Evolutionary conservation across 2,797 vertebrate genomes (phyloP).

Genomic region (Oceanodroma leucorhoa): DNA sequence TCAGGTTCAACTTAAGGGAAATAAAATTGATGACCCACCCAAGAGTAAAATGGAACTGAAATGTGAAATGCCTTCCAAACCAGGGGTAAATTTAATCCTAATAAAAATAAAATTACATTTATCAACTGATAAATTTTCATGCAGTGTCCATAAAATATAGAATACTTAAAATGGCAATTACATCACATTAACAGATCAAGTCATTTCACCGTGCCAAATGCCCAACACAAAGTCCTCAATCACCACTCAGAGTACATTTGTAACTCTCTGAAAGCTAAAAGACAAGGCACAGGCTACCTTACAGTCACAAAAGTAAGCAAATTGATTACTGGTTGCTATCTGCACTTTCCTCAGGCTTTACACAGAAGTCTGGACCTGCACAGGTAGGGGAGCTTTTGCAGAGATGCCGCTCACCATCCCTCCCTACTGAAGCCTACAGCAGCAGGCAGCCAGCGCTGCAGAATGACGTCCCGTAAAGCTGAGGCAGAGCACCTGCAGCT

Average conservation of each 20-base stretch:
- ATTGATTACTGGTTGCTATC: not conserved
- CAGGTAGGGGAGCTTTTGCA: not conserved
- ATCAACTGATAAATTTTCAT: not conserved
- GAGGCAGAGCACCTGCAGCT: not conserved
- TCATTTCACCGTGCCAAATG: not conserved
- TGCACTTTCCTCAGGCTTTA: not conserved
- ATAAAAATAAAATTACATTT: not conserved
- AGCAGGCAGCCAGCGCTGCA: not conserved
- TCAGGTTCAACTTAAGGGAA: not conserved
- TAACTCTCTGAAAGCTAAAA: not conserved
- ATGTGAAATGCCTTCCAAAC: not conserved
- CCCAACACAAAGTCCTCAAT: not conserved
- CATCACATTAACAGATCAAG: not conserved
- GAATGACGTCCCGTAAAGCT: not conserved
- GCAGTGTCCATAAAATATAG: not conserved
- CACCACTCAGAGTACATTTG: not conserved
- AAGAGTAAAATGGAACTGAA: not conserved
- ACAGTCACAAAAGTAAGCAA: not conserved
- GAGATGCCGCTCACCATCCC: not conserved
- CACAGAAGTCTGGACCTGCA: not conserved
- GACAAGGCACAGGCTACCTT: not conserved
- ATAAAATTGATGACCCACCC: not conserved
- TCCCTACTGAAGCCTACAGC: not conserved
- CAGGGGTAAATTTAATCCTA: not conserved
- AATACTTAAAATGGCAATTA: not conserved